A percentile compares a stretch with the other conserved stretches of the same genome.
phyloP scores from a whole-genome alignment of 2,888 invertebrate species.

The Netelia melanura region DNA sequence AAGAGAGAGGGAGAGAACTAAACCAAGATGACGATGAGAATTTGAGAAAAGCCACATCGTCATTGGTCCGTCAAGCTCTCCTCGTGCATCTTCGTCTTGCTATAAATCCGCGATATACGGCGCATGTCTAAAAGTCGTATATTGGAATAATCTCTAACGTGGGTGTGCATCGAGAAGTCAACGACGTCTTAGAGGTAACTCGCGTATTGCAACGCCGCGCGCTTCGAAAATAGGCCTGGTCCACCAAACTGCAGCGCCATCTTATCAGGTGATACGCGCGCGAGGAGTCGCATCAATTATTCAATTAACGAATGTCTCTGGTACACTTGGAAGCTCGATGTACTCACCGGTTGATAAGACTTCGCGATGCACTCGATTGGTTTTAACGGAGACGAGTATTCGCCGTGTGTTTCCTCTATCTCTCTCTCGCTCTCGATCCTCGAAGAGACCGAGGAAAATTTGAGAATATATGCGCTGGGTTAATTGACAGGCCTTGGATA shows the following conservation, averaged over 20 bases:
- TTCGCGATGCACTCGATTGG: slow-evolving; percentile 56
- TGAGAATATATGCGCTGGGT: slow-evolving; percentile 44
- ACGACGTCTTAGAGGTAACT: slow-evolving; percentile 13
- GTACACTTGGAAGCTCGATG: slow-evolving; percentile 28
- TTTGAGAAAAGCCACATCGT: slow-evolving; percentile 31
- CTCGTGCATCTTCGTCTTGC: not conserved
- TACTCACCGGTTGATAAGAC: slow-evolving; percentile 54
- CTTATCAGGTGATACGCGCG: not conserved
- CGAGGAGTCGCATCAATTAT: slow-evolving; percentile 61
- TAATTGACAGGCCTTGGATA: slow-evolving; percentile 73
- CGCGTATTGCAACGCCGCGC: not conserved
- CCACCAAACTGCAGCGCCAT: not conserved
- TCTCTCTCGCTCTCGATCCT: slow-evolving; percentile 23
- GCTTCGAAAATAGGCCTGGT: slow-evolving; percentile 54
- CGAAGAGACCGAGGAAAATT: slow-evolving; percentile 27
- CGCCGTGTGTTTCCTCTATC: slow-evolving; percentile 12
- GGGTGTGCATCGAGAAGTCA: slow-evolving; percentile 4
- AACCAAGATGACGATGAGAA: not conserved
- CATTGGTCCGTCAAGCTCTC: slow-evolving; percentile 44
- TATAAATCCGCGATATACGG: slow-evolving; percentile 25
- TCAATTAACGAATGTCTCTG: slow-evolving; percentile 52
- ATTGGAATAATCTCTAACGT: slow-evolving; percentile 12
- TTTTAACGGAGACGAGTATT: slow-evolving; percentile 33
- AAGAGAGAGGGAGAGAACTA: not conserved
- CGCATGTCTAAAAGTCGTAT: not conserved